These are phyloP conservation scores for Chelonoidis abingdonii DNA, from an alignment of 2,113 vertebrate species.

Conservation along the genomic window DNA sequence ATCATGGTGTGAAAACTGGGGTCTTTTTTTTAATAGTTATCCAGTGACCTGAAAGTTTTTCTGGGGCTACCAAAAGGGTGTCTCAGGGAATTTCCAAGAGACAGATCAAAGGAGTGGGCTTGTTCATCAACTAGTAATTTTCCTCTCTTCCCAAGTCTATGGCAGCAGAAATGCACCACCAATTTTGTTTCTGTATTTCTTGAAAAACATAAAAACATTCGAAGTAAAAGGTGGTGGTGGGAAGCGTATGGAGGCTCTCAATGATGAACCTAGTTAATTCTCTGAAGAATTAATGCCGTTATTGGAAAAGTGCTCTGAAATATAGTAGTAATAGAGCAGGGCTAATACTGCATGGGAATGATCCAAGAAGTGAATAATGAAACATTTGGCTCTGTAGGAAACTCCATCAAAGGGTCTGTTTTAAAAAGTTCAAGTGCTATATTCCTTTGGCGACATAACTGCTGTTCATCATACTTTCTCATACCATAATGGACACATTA, in stretches of 20 bases:
- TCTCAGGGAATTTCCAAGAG: background rate
- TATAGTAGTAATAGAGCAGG: background rate
- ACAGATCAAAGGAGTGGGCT: background rate
- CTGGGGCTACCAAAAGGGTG: background rate
- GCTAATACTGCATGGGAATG: background rate
- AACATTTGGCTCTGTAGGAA: background rate
- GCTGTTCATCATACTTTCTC: background rate
- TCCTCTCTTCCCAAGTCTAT: background rate
- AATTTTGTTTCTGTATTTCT: background rate
- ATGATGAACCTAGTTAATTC: background rate
- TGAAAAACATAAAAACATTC: background rate
- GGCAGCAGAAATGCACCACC: background rate
- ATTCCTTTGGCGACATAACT: background rate
- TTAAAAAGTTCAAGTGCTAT: background rate
- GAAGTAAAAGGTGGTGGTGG: background rate
- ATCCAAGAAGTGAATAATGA: constrained; percentile 7
- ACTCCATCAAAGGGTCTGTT: background rate
- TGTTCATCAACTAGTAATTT: background rate
- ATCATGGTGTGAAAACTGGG: background rate
- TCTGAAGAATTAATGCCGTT: constrained; percentile 2
- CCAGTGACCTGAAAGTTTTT: background rate
- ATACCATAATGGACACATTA: background rate
- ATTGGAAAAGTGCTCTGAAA: background rate
- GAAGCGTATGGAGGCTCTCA: background rate
- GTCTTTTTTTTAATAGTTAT: background rate